Base-by-base conservation (phyloP, 2,797 vertebrate genomes). In the Sebastes baramenuke region DNA sequence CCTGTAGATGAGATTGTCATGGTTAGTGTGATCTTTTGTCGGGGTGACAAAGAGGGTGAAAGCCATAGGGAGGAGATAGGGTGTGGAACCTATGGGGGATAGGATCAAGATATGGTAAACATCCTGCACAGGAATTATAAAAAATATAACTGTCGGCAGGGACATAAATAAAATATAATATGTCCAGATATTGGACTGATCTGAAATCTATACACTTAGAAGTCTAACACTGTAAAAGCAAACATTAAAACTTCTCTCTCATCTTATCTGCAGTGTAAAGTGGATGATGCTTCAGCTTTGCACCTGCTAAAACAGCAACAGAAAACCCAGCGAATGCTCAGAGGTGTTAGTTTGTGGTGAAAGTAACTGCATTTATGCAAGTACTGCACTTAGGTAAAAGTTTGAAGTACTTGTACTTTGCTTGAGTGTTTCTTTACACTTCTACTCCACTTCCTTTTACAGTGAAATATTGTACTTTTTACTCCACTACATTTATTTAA, bases 1-100 rank as follows among this genome's bases (percentile, higher is more conserved):
- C 83, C 77, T 83, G 81, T 84, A 89, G 88, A 93, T 93, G 91
- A 93, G 89, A 93, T 94, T 91, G 89, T 93, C 91, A 93, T 91
- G 90, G 89, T 90, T 92, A 87, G 91, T 88, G 81, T 88, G 82
- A 89, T 82, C 90, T 90, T 91, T 93, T 93, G 86, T 93, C 29
- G 71, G 56, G 60, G 77, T 75, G 82, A 92, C 85, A 88, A 92
- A 89, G 86, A 79, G 75, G 83, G 72, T 87, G 80, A 93, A 88
- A 84, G 72, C 87, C 83, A 83, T 59, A 82, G 24, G 74, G 46
- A 82, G 75, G 81, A 85, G 86, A 88, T 64, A 64, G 77, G 36
- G 67, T 67, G 72, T 68, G 59, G 75, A 74, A 81, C 70, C 55
- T 80, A 81, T 75, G 78, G 34, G 79, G 65, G 68, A 80, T 9